phyloP scores from a whole-genome alignment of 2,888 invertebrate species.

The Drosophila prolongata region DNA sequence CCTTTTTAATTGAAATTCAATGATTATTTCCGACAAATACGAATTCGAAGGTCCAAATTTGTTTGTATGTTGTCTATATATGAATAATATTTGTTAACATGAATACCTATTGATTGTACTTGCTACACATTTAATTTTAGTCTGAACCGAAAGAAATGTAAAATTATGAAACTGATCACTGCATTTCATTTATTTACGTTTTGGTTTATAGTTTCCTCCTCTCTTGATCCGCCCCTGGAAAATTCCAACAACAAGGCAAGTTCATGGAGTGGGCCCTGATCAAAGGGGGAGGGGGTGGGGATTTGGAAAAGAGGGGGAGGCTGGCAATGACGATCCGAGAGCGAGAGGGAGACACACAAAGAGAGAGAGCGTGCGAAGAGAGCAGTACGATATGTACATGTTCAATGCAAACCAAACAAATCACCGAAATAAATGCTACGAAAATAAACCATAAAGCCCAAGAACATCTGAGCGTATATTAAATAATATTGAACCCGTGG shows the following conservation, averaged over 20 bases:
- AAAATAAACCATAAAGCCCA: slow-evolving; percentile 69
- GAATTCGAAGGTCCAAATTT: no score
- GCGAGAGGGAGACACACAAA: neutral
- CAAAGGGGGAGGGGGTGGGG: slow-evolving; percentile 8
- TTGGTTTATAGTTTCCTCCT: no score
- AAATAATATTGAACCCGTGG: slow-evolving; percentile 9
- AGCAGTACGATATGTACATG: slow-evolving; percentile 35
- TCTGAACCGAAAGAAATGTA: no score
- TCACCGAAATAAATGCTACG: slow-evolving; percentile 63
- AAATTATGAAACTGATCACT: no score
- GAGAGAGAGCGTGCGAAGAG: slow-evolving; percentile 12
- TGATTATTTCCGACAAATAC: no score
- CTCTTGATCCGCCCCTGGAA: neutral
- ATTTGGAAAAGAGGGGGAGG: slow-evolving; percentile 7
- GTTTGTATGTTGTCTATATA: no score
- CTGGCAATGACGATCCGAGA: slow-evolving; percentile 27
- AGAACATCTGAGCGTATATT: slow-evolving; percentile 12
- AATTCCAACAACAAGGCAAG: slow-evolving; percentile 14
- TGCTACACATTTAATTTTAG: no score
- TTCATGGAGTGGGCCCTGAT: slow-evolving; percentile 36
- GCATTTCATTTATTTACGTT: no score
- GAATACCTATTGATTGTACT: no score
- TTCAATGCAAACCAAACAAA: slow-evolving; percentile 73
- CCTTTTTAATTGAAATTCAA: no score
- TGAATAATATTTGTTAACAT: no score